A percentile compares a stretch with the other conserved stretches of the same genome.
These are phyloP conservation scores for Zaprionus lachaisei DNA, from an alignment of 1,140 invertebrate species.

Conservation along the genomic window DNA sequence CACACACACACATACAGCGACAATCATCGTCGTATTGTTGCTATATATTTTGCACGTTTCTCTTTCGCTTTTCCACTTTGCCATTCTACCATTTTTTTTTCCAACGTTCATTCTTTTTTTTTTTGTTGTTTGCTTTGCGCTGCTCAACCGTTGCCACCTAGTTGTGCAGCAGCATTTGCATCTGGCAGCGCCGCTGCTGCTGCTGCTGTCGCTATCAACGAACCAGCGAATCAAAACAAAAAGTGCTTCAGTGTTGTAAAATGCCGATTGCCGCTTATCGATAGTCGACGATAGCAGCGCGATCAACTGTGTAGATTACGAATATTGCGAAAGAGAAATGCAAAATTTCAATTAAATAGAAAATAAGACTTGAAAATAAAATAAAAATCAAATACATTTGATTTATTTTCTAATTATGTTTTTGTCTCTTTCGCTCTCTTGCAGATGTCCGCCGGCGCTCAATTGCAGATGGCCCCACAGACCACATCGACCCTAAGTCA, in stretches of 20 bases:
- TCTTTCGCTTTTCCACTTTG: constrained; percentile 43
- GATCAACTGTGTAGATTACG: constrained; percentile 19
- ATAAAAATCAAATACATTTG: background rate
- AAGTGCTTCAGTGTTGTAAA: constrained; percentile 56
- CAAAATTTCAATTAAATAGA: background rate
- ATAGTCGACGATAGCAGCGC: constrained; percentile 16
- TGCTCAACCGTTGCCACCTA: constrained; percentile 64
- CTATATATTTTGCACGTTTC: constrained; percentile 55
- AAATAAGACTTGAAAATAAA: background rate
- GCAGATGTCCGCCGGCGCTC: constrained; percentile 96
- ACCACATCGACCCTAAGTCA: constrained; percentile 94
- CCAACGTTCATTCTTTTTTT: background rate
- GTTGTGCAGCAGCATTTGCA: constrained; percentile 42
- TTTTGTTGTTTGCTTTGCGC: constrained; percentile 24
- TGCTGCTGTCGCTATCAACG: constrained; percentile 27
- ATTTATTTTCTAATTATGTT: constrained; percentile 9
- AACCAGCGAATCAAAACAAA: constrained; percentile 76
- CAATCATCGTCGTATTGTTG: constrained; percentile 31
- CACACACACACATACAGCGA: background rate
- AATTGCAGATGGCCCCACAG: constrained; percentile 97
- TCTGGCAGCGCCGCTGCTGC: constrained; percentile 34
- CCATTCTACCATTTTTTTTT: constrained; percentile 41
- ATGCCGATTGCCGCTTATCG: constrained; percentile 18
- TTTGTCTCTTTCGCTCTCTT: constrained; percentile 84
- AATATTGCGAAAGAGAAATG: background rate